Evolutionary conservation across 2,113 vertebrate species (phyloP).

Genomic region (Oenanthe melanoleuca): DNA sequence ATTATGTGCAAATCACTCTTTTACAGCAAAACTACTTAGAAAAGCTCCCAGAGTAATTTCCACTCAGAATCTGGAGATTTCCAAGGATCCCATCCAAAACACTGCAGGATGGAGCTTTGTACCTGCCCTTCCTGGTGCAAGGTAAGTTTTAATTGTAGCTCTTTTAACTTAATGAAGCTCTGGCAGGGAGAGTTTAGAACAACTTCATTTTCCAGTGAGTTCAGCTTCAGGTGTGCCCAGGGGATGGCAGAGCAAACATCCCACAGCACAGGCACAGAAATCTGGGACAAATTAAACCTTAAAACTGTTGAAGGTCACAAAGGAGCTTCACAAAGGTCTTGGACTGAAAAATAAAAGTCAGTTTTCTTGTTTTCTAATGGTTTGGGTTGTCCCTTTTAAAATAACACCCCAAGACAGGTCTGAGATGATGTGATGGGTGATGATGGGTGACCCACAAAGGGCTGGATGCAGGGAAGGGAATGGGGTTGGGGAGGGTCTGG

Average conservation of each 20-base stretch:
- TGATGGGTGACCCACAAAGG: rapidly evolving
- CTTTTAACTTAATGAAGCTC: background rate
- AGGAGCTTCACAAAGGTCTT: background rate
- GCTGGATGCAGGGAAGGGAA: background rate
- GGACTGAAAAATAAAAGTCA: background rate
- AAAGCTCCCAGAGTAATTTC: background rate
- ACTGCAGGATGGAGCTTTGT: background rate
- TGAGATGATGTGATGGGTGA: background rate
- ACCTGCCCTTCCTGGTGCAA: background rate
- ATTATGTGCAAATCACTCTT: constrained; percentile 6
- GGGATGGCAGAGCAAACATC: background rate
- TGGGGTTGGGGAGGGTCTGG: background rate
- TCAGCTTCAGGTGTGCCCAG: background rate
- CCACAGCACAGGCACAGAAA: background rate
- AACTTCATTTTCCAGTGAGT: background rate
- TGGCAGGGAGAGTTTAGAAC: background rate
- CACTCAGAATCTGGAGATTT: background rate
- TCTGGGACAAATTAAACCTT: background rate
- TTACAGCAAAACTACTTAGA: background rate
- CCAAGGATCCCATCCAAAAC: background rate
- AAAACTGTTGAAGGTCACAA: background rate
- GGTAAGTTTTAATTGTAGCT: background rate
- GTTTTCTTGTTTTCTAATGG: background rate
- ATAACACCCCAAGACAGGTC: background rate
- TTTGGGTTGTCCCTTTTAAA: background rate